Evolutionary conservation across 2,113 vertebrate genomes (phyloP).

Genomic region (Abramis brama): DNA sequence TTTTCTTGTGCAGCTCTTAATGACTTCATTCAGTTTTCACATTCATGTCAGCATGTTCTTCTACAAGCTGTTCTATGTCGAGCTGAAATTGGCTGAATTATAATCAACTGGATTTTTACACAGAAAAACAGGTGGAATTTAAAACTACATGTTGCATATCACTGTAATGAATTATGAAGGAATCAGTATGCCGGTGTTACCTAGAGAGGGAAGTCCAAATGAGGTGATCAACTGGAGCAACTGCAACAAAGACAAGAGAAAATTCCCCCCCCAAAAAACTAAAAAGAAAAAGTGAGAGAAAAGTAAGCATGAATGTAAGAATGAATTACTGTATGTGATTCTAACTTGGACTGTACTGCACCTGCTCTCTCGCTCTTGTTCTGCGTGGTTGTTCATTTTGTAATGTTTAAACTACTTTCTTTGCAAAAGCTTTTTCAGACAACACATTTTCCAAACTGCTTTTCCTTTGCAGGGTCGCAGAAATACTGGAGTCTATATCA

Average conservation of each 20-base stretch:
- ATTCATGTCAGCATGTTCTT: background rate
- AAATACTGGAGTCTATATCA: too few species aligned
- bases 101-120: background rate
- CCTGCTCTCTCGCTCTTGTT: too few species aligned
- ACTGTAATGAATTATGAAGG: background rate
- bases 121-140: background rate
- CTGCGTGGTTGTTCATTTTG: too few species aligned
- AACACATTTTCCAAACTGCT: too few species aligned
- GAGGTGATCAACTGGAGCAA: rapidly evolving
- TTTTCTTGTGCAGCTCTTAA: background rate
- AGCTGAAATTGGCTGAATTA: background rate
- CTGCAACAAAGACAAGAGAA: rapidly evolving
- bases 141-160: background rate
- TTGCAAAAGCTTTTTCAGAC: too few species aligned
- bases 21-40: background rate
- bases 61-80: background rate
- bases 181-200: background rate
- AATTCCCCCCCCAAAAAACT: rapidly evolving
- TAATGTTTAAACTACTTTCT: too few species aligned
- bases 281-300: background rate
- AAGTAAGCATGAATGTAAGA: background rate
- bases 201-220: background rate
- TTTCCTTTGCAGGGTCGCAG: rapidly evolving
- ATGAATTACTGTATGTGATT: too few species aligned
- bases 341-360: too few species aligned